Percentiles rank a stretch among this genome's conserved stretches.
Conservation (phyloP, 2,888 invertebrate genomes). For the Acleris cristana region DNA sequence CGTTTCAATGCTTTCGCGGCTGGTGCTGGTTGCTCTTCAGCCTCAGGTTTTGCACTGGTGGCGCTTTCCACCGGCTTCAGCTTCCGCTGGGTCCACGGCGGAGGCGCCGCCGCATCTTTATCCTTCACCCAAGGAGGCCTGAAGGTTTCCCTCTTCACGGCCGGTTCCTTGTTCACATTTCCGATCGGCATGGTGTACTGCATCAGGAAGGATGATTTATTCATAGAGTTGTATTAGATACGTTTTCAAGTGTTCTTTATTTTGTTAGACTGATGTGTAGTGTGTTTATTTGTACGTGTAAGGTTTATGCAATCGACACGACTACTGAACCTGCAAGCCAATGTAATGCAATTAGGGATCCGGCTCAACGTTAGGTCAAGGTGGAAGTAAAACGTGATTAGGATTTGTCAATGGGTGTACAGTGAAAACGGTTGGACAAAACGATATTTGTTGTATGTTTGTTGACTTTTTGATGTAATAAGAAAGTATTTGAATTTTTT, state of each 20-base stretch:
- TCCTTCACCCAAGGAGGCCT: constrained; percentile 91
- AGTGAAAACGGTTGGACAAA: too few species aligned
- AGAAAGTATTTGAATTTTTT: too few species aligned
- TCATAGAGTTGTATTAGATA: background rate
- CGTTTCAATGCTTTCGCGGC: constrained; percentile 67
- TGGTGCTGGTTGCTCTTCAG: constrained; percentile 47
- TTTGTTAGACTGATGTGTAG: background rate
- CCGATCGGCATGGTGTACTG: constrained; percentile 75
- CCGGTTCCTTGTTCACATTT: constrained; percentile 78
- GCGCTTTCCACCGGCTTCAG: constrained; percentile 69
- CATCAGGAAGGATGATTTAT: constrained; percentile 33
- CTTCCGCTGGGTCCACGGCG: constrained; percentile 86
- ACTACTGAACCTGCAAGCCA: background rate
- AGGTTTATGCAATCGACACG: constrained; percentile 6
- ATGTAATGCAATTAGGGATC: constrained; percentile 16
- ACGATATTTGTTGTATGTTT: too few species aligned
- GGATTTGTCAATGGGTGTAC: too few species aligned
- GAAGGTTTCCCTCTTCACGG: constrained; percentile 86
- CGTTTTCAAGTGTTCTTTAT: too few species aligned
- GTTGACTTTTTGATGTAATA: too few species aligned
- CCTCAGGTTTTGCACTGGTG: constrained; percentile 48
- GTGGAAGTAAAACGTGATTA: background rate
- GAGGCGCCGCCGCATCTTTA: constrained; percentile 83
- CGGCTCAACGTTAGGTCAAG: constrained; percentile 3
- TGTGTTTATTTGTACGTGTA: constrained; percentile 4